Conservation (phyloP, 2,113 vertebrate genomes). For the Eurypyga helias region DNA sequence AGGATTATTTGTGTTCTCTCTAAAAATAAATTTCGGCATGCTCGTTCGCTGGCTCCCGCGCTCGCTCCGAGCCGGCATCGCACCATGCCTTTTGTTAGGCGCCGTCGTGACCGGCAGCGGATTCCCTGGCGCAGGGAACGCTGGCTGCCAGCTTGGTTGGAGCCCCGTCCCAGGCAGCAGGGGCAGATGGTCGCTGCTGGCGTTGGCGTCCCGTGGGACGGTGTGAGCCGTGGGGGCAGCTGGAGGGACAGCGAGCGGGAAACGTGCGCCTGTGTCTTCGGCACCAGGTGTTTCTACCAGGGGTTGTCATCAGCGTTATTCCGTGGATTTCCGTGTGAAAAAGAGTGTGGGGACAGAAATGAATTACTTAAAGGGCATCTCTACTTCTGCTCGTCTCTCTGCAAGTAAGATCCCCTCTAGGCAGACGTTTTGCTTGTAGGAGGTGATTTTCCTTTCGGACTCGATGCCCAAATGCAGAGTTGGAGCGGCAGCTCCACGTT, state of each 20-base stretch:
- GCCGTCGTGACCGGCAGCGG: not conserved
- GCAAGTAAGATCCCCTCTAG: too few species aligned
- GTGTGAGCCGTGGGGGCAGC: not conserved
- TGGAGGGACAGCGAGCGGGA: accelerated
- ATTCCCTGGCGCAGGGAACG: not conserved
- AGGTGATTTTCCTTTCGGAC: not conserved
- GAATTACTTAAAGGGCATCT: not conserved
- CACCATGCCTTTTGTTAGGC: not conserved
- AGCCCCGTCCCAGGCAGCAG: not conserved
- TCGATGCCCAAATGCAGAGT: not conserved
- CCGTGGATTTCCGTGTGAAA: not conserved
- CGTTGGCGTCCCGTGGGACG: accelerated
- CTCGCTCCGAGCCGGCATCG: not conserved
- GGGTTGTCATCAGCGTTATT: accelerated
- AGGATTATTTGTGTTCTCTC: not conserved
- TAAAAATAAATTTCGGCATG: not conserved
- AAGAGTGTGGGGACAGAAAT: not conserved
- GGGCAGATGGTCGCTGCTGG: not conserved
- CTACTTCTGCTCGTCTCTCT: not conserved
- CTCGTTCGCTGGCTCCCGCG: not conserved
- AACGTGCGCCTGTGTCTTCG: not conserved
- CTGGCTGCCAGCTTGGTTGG: not conserved
- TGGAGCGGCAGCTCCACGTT: accelerated
- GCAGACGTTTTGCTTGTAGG: not conserved
- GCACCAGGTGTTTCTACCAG: not conserved